phyloP scores from a whole-genome alignment of 1,140 invertebrate genomes.

The Pteromalus puparum region DNA sequence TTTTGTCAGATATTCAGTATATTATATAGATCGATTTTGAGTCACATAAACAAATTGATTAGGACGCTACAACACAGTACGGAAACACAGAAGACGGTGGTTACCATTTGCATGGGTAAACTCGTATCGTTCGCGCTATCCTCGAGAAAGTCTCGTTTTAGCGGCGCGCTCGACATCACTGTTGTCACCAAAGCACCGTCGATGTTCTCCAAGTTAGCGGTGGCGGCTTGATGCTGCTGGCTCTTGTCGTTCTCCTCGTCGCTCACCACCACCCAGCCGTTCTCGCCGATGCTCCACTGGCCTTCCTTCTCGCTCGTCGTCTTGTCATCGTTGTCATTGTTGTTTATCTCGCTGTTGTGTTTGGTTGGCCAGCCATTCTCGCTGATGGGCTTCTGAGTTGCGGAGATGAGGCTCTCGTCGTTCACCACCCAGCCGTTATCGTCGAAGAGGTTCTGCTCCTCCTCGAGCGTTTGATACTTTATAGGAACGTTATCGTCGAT shows the following conservation, averaged over 20 bases:
- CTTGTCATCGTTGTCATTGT: slow-evolving; percentile 56
- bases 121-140: slow-evolving; percentile 64
- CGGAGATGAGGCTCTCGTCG: slow-evolving; percentile 57
- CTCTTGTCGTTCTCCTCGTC: slow-evolving; percentile 48
- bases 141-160: slow-evolving; percentile 62
- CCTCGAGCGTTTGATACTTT: slow-evolving; percentile 23
- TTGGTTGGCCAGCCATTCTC: slow-evolving; percentile 25
- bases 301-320: slow-evolving; percentile 35
- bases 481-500: slow-evolving; percentile 2
- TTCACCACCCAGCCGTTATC: slow-evolving; percentile 71
- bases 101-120: slow-evolving; percentile 74
- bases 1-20: not conserved
- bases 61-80: slow-evolving; percentile 74
- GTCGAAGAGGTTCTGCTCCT: slow-evolving; percentile 66
- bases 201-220: slow-evolving; percentile 61
- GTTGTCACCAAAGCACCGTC: slow-evolving; percentile 54
- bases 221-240: slow-evolving; percentile 14
- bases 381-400: not conserved
- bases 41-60: slow-evolving; percentile 73
- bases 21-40: slow-evolving; percentile 38
- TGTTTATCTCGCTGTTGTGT: not conserved
- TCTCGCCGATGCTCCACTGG: slow-evolving; percentile 59
- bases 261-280: slow-evolving; percentile 59
- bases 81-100: slow-evolving; percentile 74
- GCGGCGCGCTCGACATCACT: slow-evolving; percentile 56